Percentiles rank a stretch among this genome's conserved stretches.
These are phyloP conservation scores for Leptobrachium leishanense DNA, from an alignment of 2,113 vertebrate species.

Conservation along the genomic window DNA sequence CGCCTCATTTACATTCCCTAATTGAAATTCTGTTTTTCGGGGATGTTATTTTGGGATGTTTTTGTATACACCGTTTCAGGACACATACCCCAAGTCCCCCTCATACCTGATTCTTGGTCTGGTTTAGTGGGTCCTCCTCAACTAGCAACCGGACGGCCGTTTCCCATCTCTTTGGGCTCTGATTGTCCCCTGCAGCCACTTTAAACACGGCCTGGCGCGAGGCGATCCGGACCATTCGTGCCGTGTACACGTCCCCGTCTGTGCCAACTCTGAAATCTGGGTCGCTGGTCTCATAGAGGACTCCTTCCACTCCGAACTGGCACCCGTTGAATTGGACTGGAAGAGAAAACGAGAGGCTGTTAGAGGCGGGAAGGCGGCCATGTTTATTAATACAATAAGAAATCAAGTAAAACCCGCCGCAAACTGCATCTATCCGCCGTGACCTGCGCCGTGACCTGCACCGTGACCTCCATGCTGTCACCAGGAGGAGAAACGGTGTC, in stretches of 20 bases:
- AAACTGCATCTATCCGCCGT: no score
- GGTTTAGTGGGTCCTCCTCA: conserved; percentile 60
- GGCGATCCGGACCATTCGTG: conserved; percentile 67
- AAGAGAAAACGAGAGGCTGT: conserved; percentile 40
- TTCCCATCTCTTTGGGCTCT: conserved; percentile 73
- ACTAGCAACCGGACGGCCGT: conserved; percentile 75
- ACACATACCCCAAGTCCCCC: no score
- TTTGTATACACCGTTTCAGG: no score
- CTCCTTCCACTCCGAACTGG: conserved; percentile 67
- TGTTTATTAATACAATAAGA: no score
- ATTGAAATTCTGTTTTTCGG: conserved; percentile 61
- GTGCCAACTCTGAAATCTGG: conserved; percentile 76
- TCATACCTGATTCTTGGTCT: conserved; percentile 73
- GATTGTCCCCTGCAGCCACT: conserved; percentile 71
- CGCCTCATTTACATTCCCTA: conserved; percentile 77
- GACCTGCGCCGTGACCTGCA: no score
- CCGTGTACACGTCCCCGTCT: conserved; percentile 79
- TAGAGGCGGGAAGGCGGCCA: no score
- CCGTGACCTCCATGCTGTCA: no score
- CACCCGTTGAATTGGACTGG: conserved; percentile 89
- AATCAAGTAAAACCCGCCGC: no score
- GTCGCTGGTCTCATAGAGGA: conserved; percentile 79
- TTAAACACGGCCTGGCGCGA: conserved; percentile 75
- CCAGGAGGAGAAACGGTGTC: no score
- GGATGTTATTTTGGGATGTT: no score